Percentiles rank a stretch among this genome's conserved stretches.
Evolutionary conservation across 2,888 invertebrate species (phyloP).

Genomic region (Papilio gigon): DNA sequence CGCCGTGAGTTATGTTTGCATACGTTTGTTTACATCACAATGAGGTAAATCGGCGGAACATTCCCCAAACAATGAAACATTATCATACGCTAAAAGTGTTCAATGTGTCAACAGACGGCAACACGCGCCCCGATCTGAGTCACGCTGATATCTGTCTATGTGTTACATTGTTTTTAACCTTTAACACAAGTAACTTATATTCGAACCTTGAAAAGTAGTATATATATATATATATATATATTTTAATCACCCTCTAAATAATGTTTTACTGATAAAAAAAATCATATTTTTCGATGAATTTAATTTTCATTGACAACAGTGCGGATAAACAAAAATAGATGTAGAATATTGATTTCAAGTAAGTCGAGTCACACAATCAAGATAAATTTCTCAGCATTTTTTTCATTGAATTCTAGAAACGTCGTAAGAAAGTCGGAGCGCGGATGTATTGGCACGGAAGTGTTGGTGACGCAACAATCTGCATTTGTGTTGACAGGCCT

Average conservation of each 20-base stretch:
- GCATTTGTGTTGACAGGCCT: not conserved
- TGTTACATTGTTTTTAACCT: not conserved
- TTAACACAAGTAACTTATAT: not conserved
- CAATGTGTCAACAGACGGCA: constrained; percentile 12
- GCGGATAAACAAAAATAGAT: not conserved
- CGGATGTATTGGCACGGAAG: constrained; percentile 7
- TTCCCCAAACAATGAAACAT: constrained; percentile 37
- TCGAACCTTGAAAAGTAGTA: not conserved
- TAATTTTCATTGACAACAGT: not conserved
- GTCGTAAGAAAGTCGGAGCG: not conserved
- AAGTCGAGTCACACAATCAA: not conserved
- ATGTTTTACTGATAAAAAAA: no score
- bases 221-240: no score
- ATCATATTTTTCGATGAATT: not conserved
- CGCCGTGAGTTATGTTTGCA: constrained; percentile 27
- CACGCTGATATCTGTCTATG: constrained; percentile 7
- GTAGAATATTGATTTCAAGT: not conserved
- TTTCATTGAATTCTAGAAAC: not conserved
- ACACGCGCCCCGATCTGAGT: not conserved
- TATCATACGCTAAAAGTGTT: constrained; percentile 30
- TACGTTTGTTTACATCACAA: constrained; percentile 34
- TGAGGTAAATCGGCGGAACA: constrained; percentile 38
- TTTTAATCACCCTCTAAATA: not conserved
- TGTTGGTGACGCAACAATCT: constrained; percentile 6
- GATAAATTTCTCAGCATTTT: not conserved